Evolutionary conservation across 1,140 invertebrate species (phyloP), one percentile per base, ranked within the genome.

Genomic region (Lordiphosa stackelbergi): DNA sequence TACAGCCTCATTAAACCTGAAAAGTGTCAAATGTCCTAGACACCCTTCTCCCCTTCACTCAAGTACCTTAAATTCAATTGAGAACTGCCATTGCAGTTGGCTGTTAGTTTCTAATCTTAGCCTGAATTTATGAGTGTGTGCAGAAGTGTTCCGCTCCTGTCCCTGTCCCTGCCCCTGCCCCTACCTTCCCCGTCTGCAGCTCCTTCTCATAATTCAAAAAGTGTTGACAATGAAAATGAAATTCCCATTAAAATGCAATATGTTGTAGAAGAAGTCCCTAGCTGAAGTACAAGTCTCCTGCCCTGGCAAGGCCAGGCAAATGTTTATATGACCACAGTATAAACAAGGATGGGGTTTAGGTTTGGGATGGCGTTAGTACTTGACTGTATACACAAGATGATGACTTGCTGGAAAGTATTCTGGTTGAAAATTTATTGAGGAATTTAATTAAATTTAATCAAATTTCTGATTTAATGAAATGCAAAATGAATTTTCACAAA

Each of bases 161-260:
- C 46, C 42, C 43, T 37, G 24, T 9, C 4, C 28, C 16, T 38
- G 38, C n/a, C n/a, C n/a, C n/a, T n/a, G n/a, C n/a, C n/a, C n/a
- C n/a, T n/a, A n/a, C n/a, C n/a, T n/a, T n/a, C n/a, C n/a, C n/a
- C n/a, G 19, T 7, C 41, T 31, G 46, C 58, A 64, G 24, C 42
- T 37, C 41, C 13, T 38, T 41, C 75, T 72, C 75, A 81, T 83
- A 81, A 71, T 75, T 81, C 75, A 83, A 83, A 60, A 62, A 64
- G 77, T 81, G 75, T 83, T 81, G 75, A 81, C 75, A 81, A 81
- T 81, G 75, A 81, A 75, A 81, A 83, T 79, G 75, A 81, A 81
- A 75, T 75, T 83, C 75, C 75, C 75, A 81, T 81, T 81, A 81
- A 83, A 81, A 81, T 81, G 75, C 75, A 81, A 81, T 81, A 81